Evolutionary conservation across 1,140 invertebrate species (phyloP).

Genomic region (Nymphalis io): DNA sequence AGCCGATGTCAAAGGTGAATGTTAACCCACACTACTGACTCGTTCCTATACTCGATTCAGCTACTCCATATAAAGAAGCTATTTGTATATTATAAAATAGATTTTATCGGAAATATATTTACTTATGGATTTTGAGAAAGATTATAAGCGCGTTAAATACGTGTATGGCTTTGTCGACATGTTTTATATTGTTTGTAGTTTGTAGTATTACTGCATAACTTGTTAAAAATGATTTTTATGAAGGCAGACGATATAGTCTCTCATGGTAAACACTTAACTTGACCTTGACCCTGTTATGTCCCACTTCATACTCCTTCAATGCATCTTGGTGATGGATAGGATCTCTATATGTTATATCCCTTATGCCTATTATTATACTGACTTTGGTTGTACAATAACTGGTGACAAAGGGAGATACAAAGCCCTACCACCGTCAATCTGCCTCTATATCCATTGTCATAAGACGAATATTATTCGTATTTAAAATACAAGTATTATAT

Average conservation of each 20-base stretch:
- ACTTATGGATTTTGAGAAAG: background rate
- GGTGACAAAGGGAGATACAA: too few species aligned
- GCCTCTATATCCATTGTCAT: background rate
- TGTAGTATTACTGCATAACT: background rate
- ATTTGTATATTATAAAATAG: constrained; percentile 5
- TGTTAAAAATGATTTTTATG: too few species aligned
- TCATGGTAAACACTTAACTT: too few species aligned
- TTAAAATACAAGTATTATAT: background rate
- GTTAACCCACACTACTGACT: constrained; percentile 12
- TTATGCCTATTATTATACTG: too few species aligned
- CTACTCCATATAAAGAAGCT: constrained; percentile 3
- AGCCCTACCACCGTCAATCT: too few species aligned
- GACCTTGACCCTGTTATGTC: too few species aligned
- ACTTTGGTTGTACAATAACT: too few species aligned
- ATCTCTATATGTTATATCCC: too few species aligned
- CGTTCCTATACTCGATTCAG: background rate
- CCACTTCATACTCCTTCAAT: too few species aligned
- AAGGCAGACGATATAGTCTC: too few species aligned
- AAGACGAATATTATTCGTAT: background rate
- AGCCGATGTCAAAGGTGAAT: constrained; percentile 22
- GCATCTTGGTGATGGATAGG: too few species aligned
- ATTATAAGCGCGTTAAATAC: background rate
- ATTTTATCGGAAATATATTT: constrained; percentile 1
- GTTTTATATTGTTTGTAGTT: background rate
- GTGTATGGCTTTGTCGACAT: background rate